Evolutionary conservation across 2,888 invertebrate genomes (phyloP), one percentile per base, ranked within the genome.

Genomic region (Leucoptera coffeella): DNA sequence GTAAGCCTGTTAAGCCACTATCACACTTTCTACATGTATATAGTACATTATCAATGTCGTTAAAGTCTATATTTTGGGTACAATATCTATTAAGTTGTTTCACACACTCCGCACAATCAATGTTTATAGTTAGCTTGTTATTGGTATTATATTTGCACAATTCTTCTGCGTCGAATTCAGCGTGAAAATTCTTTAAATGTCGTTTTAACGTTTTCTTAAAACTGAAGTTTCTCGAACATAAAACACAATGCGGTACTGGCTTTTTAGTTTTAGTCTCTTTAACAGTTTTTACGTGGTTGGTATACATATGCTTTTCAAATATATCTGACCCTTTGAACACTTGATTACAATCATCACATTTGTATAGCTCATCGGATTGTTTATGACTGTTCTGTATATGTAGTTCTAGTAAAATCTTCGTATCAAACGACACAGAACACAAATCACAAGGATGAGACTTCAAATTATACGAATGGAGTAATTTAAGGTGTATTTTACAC

Each of bases 211-310:
- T 61, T 31, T 64, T 64, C 0, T 53, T 35, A 0, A 61, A 51
- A 25, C 64, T 61, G n/a, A 65, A 65, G 23, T 64, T 56, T 31
- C 64, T 65, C 29, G 47, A 49, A 13, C 64, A 65, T 1, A 64
- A 38, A 3, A 61, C 46, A 21, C 64, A 65, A 3, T 52, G 35
- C 0, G 64, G 64, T 2, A 50, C 14, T 0, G 38, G 23, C 22
- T 56, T 58, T 15, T 47, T 45, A 12, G 42, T 47, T 0, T 41
- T 25, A 17, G 17, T 17, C 3, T 32, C 38, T 4, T 37, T 33
- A 0, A 43, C 31, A 4, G 45, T 19, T 25, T 38, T 47, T 0
- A 44, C 45, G 25, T 55, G 55, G 4, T 40, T 41, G 0, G 32
- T 7, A 1, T 45, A 47, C 9, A 51, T 58, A 25, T 64, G 64